Base-by-base conservation (phyloP, 2,113 vertebrate genomes). In the Pithys albifrons region DNA sequence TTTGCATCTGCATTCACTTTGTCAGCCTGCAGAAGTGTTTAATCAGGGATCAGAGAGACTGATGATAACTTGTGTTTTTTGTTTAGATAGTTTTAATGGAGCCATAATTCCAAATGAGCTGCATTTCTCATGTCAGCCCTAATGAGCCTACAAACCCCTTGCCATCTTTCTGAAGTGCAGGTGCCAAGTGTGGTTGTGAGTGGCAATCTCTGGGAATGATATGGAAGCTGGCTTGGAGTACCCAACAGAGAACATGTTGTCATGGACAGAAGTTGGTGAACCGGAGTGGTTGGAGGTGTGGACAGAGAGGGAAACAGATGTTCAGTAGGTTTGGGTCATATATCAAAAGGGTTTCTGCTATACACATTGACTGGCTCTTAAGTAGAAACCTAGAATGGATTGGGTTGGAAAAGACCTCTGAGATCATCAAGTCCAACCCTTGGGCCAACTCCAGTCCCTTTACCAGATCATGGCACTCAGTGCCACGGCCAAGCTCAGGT, bases 11-110 rank as follows among this genome's bases (percentile, higher is more conserved):
- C 75, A 49, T 78, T 89, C 80, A 64, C 35, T 97, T 89, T 94
- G 83, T 88, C 64, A 76, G 46, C 33, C 83, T n/a, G 5, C 64
- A 94, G 67, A 93, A 95, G n/a, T 48, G 39, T 74, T 93, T 91
- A 92, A 94, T 92, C 91, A 93, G 86, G 85, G 85, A 77, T 91
- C 90, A 93, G 64, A 90, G 86, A 82, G 85, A 67, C 51, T 92
- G 62, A 45, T 94, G 88, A 76, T 79, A 91, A 79, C 52, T 69
- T 78, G 22, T 86, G 46, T 10, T 76, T 91, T 69, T 73, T 94
- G 43, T 94, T 89, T 76, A 70, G 49, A 58, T 61, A 81, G 48
- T 91, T 96, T 96, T 97, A 89, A 91, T 79, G 59, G 71, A 79
- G 84, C 61, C 20, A 23, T 69, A 72, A 89, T 76, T 91, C 66